Evolutionary conservation across 2,113 vertebrate genomes (phyloP), one percentile per base, ranked within the genome.

Genomic region (Grantiella picta): DNA sequence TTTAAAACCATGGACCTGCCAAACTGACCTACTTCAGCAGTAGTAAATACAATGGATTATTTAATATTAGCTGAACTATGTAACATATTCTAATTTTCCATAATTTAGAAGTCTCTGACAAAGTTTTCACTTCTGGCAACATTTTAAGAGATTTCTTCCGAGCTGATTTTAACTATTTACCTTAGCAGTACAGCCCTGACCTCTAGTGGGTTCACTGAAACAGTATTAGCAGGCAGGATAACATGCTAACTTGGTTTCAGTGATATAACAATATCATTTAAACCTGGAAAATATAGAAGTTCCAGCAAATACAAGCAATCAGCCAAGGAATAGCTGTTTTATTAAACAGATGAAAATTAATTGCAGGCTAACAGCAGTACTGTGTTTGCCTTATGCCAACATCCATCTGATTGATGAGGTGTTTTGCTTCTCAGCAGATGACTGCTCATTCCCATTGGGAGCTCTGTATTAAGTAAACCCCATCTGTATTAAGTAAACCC

Each of bases 151-250:
- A 64, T 47, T 82, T 80, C 33, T 63, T 49, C 8, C 24, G 11
- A 45, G n/a, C 4, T n/a, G 29, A 49, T 60, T 88, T 86, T 73
- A 86, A 82, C 11, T 2, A 44, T 5, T 23, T 64, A 24, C 38
- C 59, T 90, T 75, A 68, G 90, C 72, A 86, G 93, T 96, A 86
- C 94, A 83, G 63, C 44, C 56, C 95, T 96, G 96, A 96, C 96
- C 95, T 95, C 96, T 97, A 96, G 95, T 89, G 96, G 95, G 7
- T 33, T 93, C 79, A 92, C 35, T 27, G 69, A 89, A 95, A 86
- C 33, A 52, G n/a, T 68, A 44, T 0, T 44, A 45, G 44, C 35
- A 93, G 45, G 33, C 85, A 95, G 35, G 23, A 77, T 38, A 87
- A 76, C 22, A 64, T 4, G 31, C 5, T 85, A 52, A 50, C 29